Conservation (phyloP, 2,888 invertebrate genomes). For the Ptycholaimellus sp. region DNA sequence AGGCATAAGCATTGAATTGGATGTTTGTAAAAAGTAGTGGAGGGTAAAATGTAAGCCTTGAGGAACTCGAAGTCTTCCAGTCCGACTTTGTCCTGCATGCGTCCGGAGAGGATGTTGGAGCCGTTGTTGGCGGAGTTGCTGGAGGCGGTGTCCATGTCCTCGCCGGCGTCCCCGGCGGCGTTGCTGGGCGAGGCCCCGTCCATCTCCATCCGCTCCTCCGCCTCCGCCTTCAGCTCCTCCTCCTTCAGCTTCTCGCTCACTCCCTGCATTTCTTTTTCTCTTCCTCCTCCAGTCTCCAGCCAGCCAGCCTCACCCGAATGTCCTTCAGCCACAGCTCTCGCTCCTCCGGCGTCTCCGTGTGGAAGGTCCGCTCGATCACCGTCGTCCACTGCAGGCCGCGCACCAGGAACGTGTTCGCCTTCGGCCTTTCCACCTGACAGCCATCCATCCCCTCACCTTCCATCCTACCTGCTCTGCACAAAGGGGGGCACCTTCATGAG, state of each 20-base stretch:
- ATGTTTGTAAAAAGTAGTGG: too few species aligned
- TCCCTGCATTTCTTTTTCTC: too few species aligned
- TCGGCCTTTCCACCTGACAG: conserved; percentile 79
- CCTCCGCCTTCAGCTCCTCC: conserved; percentile 9
- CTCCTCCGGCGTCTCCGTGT: conserved; percentile 63
- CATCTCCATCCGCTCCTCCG: conserved; percentile 3
- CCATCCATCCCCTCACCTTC: conserved; percentile 44
- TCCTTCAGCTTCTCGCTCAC: conserved; percentile 11
- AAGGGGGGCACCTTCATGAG: conserved; percentile 49
- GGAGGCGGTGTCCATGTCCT: background rate
- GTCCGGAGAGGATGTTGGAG: too few species aligned
- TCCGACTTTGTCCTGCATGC: background rate
- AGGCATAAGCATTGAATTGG: too few species aligned
- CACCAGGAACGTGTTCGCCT: conserved; percentile 77
- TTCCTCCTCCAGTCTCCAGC: too few species aligned
- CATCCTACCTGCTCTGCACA: conserved; percentile 2
- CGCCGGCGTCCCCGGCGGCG: background rate
- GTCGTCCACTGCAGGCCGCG: conserved; percentile 85
- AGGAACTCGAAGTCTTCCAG: conserved; percentile 95
- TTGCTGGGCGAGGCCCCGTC: background rate
- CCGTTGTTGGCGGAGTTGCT: too few species aligned
- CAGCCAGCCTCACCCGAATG: too few species aligned
- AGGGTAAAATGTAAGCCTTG: too few species aligned
- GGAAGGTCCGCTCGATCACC: conserved; percentile 83
- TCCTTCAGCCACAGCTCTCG: conserved; percentile 9